phyloP scores from a whole-genome alignment of 1,140 invertebrate species.

The Cardiocondyla obscurior region DNA sequence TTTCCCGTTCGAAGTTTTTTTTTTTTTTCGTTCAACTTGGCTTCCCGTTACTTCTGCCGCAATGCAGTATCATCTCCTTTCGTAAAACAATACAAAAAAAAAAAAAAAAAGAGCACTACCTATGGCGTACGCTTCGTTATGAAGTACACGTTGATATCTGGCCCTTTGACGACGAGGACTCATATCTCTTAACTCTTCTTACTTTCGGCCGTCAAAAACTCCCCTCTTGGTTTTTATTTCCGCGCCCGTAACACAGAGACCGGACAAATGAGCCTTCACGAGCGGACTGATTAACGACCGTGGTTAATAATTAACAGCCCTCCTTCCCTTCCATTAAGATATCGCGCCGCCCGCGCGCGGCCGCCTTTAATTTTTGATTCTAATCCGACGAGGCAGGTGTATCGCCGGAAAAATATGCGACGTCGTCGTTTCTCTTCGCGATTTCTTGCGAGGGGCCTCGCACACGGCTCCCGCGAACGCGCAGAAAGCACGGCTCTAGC shows the following conservation, averaged over 20 bases:
- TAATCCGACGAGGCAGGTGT: constrained; percentile 17
- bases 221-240: constrained; percentile 38
- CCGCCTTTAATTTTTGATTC: constrained; percentile 37
- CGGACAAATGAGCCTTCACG: constrained; percentile 50
- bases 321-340: constrained; percentile 18
- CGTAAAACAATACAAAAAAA: neutral
- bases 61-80: constrained; percentile 40
- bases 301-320: constrained; percentile 51
- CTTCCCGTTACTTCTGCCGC: constrained; percentile 16
- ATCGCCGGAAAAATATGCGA: constrained; percentile 45
- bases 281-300: constrained; percentile 44
- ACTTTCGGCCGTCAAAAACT: constrained; percentile 26
- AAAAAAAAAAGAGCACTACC: too few relatives aligned
- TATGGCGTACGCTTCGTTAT: constrained; percentile 31
- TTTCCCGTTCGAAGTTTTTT: constrained; percentile 4
- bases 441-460: constrained; percentile 31
- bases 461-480: constrained; percentile 18
- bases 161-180: constrained; percentile 19
- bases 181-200: neutral
- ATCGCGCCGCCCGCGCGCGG: constrained; percentile 5
- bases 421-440: constrained; percentile 24
- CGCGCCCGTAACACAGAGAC: neutral
- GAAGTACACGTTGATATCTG: constrained; percentile 29
- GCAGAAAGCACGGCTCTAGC: constrained; percentile 29
- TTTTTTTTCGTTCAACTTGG: constrained; percentile 16